Percentiles rank a stretch among this genome's conserved stretches.
Conservation (phyloP, 2,797 vertebrate genomes). For the Dicrostonyx torquatus region DNA sequence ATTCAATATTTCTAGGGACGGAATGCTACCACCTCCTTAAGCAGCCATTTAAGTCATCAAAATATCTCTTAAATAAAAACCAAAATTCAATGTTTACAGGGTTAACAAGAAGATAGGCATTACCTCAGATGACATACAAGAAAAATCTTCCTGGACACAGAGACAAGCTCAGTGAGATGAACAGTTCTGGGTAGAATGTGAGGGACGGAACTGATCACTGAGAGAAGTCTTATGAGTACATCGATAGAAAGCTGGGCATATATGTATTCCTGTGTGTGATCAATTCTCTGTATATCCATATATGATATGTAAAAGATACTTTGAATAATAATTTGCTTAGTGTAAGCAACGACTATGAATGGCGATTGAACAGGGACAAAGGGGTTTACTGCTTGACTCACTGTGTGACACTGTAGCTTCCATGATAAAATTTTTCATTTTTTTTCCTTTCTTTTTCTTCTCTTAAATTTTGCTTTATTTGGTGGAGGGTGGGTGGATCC, state of each 20-base stretch:
- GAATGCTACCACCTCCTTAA: background rate
- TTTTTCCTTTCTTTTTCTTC: background rate
- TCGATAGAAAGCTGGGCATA: background rate
- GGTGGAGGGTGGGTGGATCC: no score
- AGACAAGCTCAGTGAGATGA: background rate
- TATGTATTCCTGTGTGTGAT: background rate
- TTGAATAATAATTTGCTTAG: constrained; percentile 22
- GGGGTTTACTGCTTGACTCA: background rate
- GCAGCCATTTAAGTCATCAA: background rate
- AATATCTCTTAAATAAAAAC: constrained; percentile 1
- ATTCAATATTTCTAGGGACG: constrained; percentile 4
- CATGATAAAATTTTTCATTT: background rate
- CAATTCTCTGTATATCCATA: background rate
- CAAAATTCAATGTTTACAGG: background rate
- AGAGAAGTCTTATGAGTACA: background rate
- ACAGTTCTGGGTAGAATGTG: background rate
- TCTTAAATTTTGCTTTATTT: background rate
- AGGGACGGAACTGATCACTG: background rate
- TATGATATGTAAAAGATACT: background rate
- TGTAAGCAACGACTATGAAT: background rate
- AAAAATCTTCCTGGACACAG: background rate
- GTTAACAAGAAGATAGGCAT: background rate
- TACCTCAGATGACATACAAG: background rate
- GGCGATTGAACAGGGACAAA: background rate
- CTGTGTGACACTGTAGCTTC: background rate